Conservation (phyloP, 1,140 invertebrate species). For the Drosophila sp. region DNA sequence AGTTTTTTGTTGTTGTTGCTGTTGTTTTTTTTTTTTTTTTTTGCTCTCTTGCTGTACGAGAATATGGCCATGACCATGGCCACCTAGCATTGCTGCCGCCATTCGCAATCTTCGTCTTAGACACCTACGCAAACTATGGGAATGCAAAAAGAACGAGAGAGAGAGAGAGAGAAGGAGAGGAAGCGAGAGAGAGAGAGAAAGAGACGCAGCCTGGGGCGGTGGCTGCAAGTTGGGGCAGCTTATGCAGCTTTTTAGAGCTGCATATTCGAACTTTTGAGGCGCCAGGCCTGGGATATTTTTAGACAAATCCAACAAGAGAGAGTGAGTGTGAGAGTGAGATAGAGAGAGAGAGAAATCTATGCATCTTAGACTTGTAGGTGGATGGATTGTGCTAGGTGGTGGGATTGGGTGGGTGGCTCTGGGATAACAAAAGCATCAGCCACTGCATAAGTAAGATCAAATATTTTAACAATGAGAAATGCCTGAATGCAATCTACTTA, state of each 20-base stretch:
- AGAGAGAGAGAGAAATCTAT: not conserved
- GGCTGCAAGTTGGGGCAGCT: conserved; percentile 12
- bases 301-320: conserved; percentile 5
- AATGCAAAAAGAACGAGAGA: not conserved
- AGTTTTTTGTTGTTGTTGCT: not conserved
- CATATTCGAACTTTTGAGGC: conserved; percentile 10
- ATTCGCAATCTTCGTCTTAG: conserved; percentile 8
- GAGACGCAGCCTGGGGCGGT: conserved; percentile 3
- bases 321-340: not conserved
- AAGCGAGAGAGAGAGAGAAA: not conserved
- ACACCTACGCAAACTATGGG: conserved; percentile 8
- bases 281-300: conserved; percentile 8
- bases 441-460: conserved; percentile 11
- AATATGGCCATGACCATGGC: conserved; percentile 8
- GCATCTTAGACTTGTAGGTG: not conserved
- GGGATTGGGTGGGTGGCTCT: not conserved
- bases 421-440: conserved; percentile 9
- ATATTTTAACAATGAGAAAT: conserved; percentile 13
- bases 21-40: not conserved
- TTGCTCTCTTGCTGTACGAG: not conserved
- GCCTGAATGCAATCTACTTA: conserved; percentile 10
- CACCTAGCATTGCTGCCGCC: conserved; percentile 8
- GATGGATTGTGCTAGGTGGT: not conserved
- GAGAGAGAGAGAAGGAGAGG: not conserved
- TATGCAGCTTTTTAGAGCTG: conserved; percentile 13